These are phyloP conservation scores for Psammodynastes pulverulentus DNA, from an alignment of 2,113 vertebrate genomes.

Conservation along the genomic window DNA sequence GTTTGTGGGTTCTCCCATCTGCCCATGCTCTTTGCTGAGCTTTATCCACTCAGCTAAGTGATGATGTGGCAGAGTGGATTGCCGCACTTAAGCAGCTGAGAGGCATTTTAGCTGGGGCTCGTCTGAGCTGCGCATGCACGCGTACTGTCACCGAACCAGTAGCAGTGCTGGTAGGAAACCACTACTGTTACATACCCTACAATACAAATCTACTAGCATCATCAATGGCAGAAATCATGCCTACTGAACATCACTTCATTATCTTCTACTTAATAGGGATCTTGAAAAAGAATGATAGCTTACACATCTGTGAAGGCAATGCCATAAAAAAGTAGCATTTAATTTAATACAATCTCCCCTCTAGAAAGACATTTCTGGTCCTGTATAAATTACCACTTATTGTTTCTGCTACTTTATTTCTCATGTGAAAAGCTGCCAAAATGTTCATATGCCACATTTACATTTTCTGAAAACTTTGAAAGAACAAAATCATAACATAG, in stretches of 20 bases:
- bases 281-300: not conserved
- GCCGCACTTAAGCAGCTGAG: too few species aligned
- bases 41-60: too few species aligned
- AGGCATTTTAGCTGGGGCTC: too few species aligned
- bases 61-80: too few species aligned
- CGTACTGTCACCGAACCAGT: too few species aligned
- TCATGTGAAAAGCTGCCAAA: conserved; percentile 13
- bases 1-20: too few species aligned
- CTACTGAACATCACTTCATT: not conserved
- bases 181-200: too few species aligned
- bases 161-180: too few species aligned
- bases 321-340: not conserved
- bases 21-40: too few species aligned
- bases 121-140: too few species aligned
- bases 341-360: not conserved
- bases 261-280: not conserved
- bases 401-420: not conserved
- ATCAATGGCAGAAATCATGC: not conserved
- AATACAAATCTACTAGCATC: not conserved
- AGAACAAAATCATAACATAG: conserved; percentile 38
- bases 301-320: not conserved
- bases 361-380: not conserved
- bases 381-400: not conserved
- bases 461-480: conserved; percentile 25
- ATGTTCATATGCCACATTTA: not conserved